These are phyloP conservation scores for Pharmacophagus antenor DNA, from an alignment of 2,888 invertebrate genomes.

Conservation along the genomic window DNA sequence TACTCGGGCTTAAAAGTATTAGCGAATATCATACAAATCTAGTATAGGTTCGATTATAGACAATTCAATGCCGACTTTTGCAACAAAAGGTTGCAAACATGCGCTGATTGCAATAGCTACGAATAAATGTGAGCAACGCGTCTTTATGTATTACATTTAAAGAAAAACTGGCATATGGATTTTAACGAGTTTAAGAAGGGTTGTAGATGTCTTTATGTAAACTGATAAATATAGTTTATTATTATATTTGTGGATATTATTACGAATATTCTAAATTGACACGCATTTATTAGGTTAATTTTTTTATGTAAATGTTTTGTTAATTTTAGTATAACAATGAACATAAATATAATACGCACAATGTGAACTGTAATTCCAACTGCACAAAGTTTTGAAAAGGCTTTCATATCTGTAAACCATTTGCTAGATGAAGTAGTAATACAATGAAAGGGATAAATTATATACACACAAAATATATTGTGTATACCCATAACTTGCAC, in stretches of 20 bases:
- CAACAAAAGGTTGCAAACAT: constrained; percentile 17
- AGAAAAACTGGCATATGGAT: not conserved
- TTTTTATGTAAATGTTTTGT: no score
- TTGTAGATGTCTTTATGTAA: no score
- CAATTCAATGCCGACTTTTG: constrained; percentile 11
- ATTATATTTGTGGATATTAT: no score
- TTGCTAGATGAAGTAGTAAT: not conserved
- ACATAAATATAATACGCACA: no score
- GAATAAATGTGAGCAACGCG: constrained; percentile 6
- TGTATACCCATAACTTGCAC: not conserved
- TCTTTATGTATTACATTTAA: not conserved
- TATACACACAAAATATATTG: not conserved
- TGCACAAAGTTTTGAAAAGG: no score
- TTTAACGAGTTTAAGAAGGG: not conserved
- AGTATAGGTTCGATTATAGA: not conserved
- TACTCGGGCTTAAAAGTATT: not conserved
- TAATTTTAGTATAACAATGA: no score
- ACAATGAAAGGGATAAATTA: not conserved
- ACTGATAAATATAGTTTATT: no score
- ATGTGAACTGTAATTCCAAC: no score
- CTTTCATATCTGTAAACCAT: not conserved
- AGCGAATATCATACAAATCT: constrained; percentile 1
- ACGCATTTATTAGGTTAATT: no score
- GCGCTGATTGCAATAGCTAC: not conserved
- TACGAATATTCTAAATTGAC: no score